phyloP scores from a whole-genome alignment of 2,888 invertebrate genomes.

The Rhimphoctona megacephalus region DNA sequence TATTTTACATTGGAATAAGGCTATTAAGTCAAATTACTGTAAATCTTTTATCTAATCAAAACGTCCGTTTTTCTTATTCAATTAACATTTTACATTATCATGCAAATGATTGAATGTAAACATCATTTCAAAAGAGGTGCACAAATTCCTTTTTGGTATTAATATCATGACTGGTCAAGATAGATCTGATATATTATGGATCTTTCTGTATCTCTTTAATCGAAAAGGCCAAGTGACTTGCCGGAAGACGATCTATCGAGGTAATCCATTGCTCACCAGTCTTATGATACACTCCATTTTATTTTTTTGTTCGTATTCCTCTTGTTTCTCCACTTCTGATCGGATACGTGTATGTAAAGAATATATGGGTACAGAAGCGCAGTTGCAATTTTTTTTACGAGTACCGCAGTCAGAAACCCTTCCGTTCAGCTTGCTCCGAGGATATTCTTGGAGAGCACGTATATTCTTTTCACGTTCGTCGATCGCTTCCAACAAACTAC shows the following conservation, averaged over 20 bases:
- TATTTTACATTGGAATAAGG: too few species aligned
- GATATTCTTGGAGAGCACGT: constrained; percentile 42
- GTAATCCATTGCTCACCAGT: neutral
- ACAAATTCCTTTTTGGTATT: neutral
- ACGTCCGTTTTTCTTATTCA: too few species aligned
- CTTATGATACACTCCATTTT: neutral
- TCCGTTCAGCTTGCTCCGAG: constrained; percentile 1
- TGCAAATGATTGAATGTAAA: neutral
- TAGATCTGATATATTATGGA: neutral
- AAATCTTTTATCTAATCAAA: too few species aligned
- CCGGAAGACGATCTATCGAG: neutral
- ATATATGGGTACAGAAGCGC: constrained; percentile 24
- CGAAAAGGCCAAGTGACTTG: neutral
- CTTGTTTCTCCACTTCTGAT: constrained; percentile 18
- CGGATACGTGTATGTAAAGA: constrained; percentile 15
- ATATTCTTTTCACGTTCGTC: constrained; percentile 64
- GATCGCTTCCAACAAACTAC: constrained; percentile 65
- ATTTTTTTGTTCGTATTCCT: constrained; percentile 28
- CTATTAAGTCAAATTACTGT: too few species aligned
- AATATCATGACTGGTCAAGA: neutral
- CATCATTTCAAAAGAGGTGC: neutral
- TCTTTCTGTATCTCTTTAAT: neutral
- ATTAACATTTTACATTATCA: neutral
- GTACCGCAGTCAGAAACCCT: constrained; percentile 24
- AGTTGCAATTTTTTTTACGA: constrained; percentile 58